phyloP scores from a whole-genome alignment of 2,888 invertebrate species.

The Drosophila mercatorum region DNA sequence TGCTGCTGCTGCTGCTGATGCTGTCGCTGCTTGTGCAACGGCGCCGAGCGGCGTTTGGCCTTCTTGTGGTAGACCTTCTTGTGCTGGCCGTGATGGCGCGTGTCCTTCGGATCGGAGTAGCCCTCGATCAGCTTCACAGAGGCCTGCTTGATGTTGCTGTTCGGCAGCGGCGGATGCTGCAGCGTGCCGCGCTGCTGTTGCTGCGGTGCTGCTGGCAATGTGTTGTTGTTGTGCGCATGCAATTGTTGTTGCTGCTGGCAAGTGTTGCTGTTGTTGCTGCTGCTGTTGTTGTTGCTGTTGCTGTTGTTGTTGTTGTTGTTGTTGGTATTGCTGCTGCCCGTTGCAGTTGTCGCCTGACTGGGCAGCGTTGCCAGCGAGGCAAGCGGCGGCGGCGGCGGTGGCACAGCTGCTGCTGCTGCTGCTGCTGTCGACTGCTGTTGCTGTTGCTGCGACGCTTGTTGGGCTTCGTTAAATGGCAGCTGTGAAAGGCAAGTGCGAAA shows the following conservation, averaged over 20 bases:
- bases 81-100: constrained; percentile 76
- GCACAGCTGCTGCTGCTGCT: constrained; percentile 58
- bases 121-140: constrained; percentile 84
- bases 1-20: constrained; percentile 52
- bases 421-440: constrained; percentile 37
- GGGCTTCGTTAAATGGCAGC: constrained; percentile 79
- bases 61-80: constrained; percentile 84
- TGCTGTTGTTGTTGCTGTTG: constrained; percentile 42
- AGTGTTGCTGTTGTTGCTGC: constrained; percentile 34
- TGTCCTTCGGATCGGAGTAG: constrained; percentile 84
- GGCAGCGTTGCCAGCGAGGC: constrained; percentile 75
- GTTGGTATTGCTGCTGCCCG: constrained; percentile 43
- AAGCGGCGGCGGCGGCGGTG: constrained; percentile 76
- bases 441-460: constrained; percentile 68
- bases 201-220: constrained; percentile 56
- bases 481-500: constrained; percentile 37
- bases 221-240: constrained; percentile 64
- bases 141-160: constrained; percentile 82
- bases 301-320: constrained; percentile 44
- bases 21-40: constrained; percentile 66
- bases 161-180: constrained; percentile 77
- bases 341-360: constrained; percentile 57
- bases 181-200: constrained; percentile 65
- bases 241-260: constrained; percentile 57
- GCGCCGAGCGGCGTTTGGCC: constrained; percentile 76